These are phyloP conservation scores for Acinonyx jubatus DNA, from an alignment of 2,113 vertebrate species.

Conservation along the genomic window DNA sequence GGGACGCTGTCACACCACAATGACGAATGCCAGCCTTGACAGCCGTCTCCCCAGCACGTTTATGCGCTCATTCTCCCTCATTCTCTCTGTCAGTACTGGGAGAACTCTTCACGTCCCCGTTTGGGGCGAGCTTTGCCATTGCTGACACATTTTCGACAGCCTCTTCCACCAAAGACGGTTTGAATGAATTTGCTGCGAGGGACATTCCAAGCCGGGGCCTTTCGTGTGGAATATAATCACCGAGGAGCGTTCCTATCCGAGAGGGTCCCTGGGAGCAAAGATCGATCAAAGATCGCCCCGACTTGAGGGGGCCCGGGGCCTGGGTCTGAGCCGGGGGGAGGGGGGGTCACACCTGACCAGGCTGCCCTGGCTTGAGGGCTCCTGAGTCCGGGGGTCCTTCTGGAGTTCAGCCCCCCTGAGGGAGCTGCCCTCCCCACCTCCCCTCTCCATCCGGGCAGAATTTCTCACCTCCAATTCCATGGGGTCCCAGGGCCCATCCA, in stretches of 20 bases:
- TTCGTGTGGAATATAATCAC: neutral
- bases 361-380: neutral
- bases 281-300: neutral
- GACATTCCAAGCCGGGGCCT: neutral
- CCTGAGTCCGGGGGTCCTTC: rapidly evolving
- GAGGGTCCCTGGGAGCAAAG: neutral
- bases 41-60: rapidly evolving
- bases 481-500: rapidly evolving
- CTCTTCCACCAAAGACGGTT: neutral
- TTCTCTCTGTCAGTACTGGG: neutral
- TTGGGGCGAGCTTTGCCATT: neutral
- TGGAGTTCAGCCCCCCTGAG: neutral
- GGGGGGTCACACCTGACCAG: neutral
- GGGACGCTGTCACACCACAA: rapidly evolving
- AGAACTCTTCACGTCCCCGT: neutral
- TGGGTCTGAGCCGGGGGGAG: rapidly evolving
- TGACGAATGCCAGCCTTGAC: rapidly evolving
- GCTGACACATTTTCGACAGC: neutral
- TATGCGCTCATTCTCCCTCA: rapidly evolving
- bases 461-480: rapidly evolving
- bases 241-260: neutral
- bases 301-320: neutral
- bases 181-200: neutral
- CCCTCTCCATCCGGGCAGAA: rapidly evolving
- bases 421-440: rapidly evolving